Evolutionary conservation across 2,797 vertebrate species (phyloP).

Genomic region (Oreonectes daqikongensis): DNA sequence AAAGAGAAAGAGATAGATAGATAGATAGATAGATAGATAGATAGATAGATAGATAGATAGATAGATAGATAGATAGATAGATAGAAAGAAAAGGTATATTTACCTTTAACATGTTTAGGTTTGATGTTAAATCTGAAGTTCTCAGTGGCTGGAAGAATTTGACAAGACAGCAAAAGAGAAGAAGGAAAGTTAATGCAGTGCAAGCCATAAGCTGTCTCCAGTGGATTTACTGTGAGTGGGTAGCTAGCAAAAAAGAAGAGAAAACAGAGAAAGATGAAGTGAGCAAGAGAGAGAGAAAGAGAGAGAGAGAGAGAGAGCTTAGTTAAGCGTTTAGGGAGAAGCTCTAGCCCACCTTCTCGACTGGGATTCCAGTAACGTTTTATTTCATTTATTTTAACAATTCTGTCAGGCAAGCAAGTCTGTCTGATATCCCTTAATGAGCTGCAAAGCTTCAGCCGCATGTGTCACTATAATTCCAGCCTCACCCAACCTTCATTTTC

Average conservation of each 20-base stretch:
- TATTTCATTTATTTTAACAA: constrained; percentile 38
- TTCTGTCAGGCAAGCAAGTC: constrained; percentile 34
- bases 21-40: neutral
- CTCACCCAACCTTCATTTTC: constrained; percentile 25
- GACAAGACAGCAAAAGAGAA: constrained; percentile 17
- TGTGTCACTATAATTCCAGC: constrained; percentile 24
- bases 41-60: too few species aligned
- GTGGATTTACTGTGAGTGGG: constrained; percentile 44
- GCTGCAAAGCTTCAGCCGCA: constrained; percentile 30
- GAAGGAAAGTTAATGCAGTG: constrained; percentile 40
- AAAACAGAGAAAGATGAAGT: neutral
- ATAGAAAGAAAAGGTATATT: neutral
- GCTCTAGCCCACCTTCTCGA: constrained; percentile 44
- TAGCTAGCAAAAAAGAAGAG: constrained; percentile 1
- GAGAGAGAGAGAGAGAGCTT: constrained; percentile 25
- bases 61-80: neutral
- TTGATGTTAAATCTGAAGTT: constrained; percentile 25
- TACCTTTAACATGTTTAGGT: constrained; percentile 24
- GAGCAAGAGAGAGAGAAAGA: constrained; percentile 11
- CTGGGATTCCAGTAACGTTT: constrained; percentile 37
- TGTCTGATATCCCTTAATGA: constrained; percentile 50
- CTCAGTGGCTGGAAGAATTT: neutral
- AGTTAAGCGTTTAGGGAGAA: constrained; percentile 37
- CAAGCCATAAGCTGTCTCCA: constrained; percentile 38
- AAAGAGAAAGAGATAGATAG: neutral